These are phyloP conservation scores for Forbesichthys papilliferus DNA, from an alignment of 2,113 vertebrate species.

Conservation along the genomic window DNA sequence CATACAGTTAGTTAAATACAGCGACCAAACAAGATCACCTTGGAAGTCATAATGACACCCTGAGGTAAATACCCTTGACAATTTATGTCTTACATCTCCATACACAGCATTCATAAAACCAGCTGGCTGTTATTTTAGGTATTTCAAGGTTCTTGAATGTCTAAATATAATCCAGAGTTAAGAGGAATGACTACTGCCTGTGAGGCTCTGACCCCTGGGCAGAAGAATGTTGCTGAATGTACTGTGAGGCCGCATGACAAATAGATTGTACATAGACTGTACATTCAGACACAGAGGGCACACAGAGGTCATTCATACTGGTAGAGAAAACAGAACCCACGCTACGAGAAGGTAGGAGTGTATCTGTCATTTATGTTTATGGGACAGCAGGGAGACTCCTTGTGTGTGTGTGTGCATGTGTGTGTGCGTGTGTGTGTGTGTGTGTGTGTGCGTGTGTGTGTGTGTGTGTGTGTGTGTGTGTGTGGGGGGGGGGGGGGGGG, in stretches of 20 bases:
- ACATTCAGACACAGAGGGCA: constrained; percentile 46
- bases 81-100: too few relatives aligned
- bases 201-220: background rate
- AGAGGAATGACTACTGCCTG: too few relatives aligned
- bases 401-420: background rate
- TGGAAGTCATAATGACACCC: too few relatives aligned
- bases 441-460: background rate
- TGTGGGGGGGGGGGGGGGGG: too few relatives aligned
- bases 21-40: too few relatives aligned
- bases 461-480: background rate
- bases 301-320: constrained; percentile 61
- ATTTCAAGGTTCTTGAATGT: too few relatives aligned
- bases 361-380: constrained; percentile 67
- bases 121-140: constrained; percentile 53
- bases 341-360: constrained; percentile 39
- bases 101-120: too few relatives aligned
- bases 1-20: too few relatives aligned
- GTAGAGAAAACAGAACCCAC: constrained; percentile 42
- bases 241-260: constrained; percentile 61
- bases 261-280: constrained; percentile 42
- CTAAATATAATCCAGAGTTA: constrained; percentile 15
- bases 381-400: constrained; percentile 48
- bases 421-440: background rate
- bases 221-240: constrained; percentile 50
- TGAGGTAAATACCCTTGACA: too few relatives aligned